Evolutionary conservation across 2,888 invertebrate species (phyloP), one percentile per base, ranked within the genome.

Genomic region (Diogma glabrata): DNA sequence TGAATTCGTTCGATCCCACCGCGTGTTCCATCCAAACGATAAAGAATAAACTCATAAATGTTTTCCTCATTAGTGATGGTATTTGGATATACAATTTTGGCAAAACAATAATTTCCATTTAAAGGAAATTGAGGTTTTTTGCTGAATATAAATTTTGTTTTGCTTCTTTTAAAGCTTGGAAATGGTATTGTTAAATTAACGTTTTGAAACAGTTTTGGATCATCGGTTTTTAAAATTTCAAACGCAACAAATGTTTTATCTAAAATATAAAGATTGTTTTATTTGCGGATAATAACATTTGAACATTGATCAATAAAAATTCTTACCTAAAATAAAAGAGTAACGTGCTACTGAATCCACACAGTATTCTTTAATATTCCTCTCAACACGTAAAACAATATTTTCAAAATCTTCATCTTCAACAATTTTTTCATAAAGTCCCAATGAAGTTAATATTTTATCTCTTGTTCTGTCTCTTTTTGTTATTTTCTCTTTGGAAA

Each of bases 71-170:
- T 23, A 2, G 5, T 14, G 3, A 43, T 22, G 6, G 20, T 43
- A 1, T 43, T 43, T 9, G 43, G 43, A 22, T 43, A 43, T 20
- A 43, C 20, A 43, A 43, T 43, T 43, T 43, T 43, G 6, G 43
- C 43, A 22, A 3, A 43, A 5, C 43, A 43, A 43, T 43, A 43
- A 8, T 43, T 43, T 12, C 43, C 43, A 17, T 43, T 23, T 5
- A 43, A 14, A 43, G 22, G 12, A n/a, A 43, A 12, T n/a, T 20
- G 43, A 10, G 23, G 20, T 43, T 43, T 43, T 43, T 22, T 22
- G n/a, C 22, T 43, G 8, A 43, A 43, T 7, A 3, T 22, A 43
- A 43, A 22, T 43, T 43, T 43, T 2, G 43, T 22, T 7, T 12
- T 43, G 2, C 16, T 43, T 5, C 43, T 23, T 6, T n/a, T 6